Evolutionary conservation across 2,888 invertebrate species (phyloP).

Genomic region (Leucoptera coffeella): DNA sequence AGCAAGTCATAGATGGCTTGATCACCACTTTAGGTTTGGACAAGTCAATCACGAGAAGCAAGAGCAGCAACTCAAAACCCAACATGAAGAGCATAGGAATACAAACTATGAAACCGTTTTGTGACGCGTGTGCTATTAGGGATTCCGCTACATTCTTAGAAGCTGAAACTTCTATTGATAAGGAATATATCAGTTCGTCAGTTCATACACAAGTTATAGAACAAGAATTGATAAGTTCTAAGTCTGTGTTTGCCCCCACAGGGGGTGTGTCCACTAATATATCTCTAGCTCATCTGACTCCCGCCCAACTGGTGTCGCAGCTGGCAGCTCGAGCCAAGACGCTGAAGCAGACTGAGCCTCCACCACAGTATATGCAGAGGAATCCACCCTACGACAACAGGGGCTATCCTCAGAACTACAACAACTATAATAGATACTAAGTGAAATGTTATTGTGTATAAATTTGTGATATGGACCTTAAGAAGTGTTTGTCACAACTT

Average conservation of each 20-base stretch:
- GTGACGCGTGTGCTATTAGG: conserved; percentile 34
- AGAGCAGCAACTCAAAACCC: conserved; percentile 17
- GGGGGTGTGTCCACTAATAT: conserved; percentile 25
- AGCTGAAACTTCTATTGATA: conserved; percentile 17
- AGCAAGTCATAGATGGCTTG: conserved; percentile 30
- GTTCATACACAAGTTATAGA: conserved; percentile 39
- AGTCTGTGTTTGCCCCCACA: conserved; percentile 28
- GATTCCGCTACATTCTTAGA: conserved; percentile 17
- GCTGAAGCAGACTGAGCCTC: conserved; percentile 20
- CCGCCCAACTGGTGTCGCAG: conserved; percentile 40
- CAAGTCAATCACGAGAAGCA: conserved; percentile 19
- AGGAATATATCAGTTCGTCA: conserved; percentile 18
- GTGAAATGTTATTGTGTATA: no score
- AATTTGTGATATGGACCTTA: conserved; percentile 16
- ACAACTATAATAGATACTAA: no score
- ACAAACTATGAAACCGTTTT: conserved; percentile 28
- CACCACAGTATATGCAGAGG: neutral
- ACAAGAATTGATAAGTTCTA: conserved; percentile 30
- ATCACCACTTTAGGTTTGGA: conserved; percentile 23
- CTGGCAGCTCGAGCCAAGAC: conserved; percentile 40
- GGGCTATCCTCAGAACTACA: conserved; percentile 7
- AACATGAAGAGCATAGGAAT: conserved; percentile 24
- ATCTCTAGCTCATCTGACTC: conserved; percentile 39
- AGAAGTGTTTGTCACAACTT: conserved; percentile 11
- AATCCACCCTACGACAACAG: neutral